Conservation (phyloP, 92 coral and sea anemone species). For the Porites cylindrica region DNA sequence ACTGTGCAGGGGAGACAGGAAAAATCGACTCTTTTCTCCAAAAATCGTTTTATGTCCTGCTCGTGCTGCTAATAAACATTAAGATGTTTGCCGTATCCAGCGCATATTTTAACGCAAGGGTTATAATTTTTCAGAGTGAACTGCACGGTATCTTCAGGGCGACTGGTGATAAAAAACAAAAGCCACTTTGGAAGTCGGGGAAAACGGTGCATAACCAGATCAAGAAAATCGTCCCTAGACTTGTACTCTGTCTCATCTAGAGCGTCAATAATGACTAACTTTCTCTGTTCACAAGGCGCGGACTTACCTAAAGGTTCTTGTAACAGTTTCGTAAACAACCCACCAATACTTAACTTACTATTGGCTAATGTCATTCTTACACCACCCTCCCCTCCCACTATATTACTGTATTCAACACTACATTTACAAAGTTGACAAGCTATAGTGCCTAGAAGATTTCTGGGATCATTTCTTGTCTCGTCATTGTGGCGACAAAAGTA, state of each 20-base stretch:
- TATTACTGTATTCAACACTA: constrained; percentile 27
- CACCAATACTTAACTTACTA: constrained; percentile 40
- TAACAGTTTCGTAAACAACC: constrained; percentile 57
- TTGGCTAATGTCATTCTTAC: constrained; percentile 48
- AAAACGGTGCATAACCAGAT: constrained; percentile 44
- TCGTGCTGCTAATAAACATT: constrained; percentile 8
- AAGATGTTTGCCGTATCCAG: not conserved
- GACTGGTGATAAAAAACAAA: constrained; percentile 69
- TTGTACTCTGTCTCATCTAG: constrained; percentile 62
- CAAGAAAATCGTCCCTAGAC: constrained; percentile 61
- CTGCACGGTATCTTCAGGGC: constrained; percentile 59
- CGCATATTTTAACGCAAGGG: constrained; percentile 25
- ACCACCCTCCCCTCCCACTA: constrained; percentile 51
- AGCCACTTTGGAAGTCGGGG: constrained; percentile 69
- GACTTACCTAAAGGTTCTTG: constrained; percentile 56
- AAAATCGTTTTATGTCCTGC: constrained; percentile 11
- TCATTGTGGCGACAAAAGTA: constrained; percentile 66
- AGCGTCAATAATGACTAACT: constrained; percentile 62
- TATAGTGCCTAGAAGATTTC: constrained; percentile 57
- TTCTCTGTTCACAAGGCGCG: not conserved
- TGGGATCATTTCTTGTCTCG: constrained; percentile 56
- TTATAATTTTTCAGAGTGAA: constrained; percentile 15
- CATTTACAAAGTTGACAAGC: constrained; percentile 45
- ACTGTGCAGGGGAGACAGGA: not conserved
- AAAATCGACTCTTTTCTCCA: constrained; percentile 6